Percentiles rank a stretch among this genome's conserved stretches.
Evolutionary conservation across 2,888 invertebrate genomes (phyloP).

Genomic region (Nymphalis polychloros): DNA sequence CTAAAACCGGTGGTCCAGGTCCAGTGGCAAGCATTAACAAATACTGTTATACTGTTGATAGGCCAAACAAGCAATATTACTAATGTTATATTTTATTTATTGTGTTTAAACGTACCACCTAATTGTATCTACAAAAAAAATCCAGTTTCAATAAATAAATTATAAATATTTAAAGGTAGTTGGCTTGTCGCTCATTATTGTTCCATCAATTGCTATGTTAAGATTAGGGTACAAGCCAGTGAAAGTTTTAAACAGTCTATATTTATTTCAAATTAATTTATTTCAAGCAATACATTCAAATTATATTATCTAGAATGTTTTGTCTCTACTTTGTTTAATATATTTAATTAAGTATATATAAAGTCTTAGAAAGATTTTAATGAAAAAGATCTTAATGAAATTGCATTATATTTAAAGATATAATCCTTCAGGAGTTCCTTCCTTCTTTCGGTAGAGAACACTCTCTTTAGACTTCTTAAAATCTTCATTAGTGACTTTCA

Average conservation of each 20-base stretch:
- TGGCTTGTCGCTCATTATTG: too few relatives aligned
- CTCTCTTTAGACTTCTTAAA: constrained; percentile 99
- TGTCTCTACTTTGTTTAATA: constrained; percentile 2
- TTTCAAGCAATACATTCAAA: constrained; percentile 15
- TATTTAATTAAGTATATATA: not conserved
- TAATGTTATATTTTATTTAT: too few relatives aligned
- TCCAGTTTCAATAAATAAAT: too few relatives aligned
- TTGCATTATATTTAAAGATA: constrained; percentile 88
- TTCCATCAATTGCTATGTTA: too few relatives aligned
- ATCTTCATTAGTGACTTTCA: constrained; percentile 99
- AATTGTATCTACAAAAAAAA: too few relatives aligned
- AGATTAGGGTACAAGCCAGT: too few relatives aligned
- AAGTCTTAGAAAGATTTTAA: constrained; percentile 9
- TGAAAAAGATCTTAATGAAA: constrained; percentile 15
- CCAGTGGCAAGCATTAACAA: too few relatives aligned
- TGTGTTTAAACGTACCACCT: too few relatives aligned
- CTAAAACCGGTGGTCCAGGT: too few relatives aligned
- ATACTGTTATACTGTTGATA: too few relatives aligned
- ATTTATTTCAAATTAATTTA: constrained; percentile 2
- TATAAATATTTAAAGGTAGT: too few relatives aligned
- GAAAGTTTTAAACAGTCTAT: not conserved
- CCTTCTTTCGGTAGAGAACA: constrained; percentile 99
- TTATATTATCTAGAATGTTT: constrained; percentile 11
- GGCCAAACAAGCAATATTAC: too few relatives aligned
- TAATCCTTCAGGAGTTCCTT: constrained; percentile 99